Evolutionary conservation across 2,888 invertebrate species (phyloP).

Genomic region (Lymantria dispar): DNA sequence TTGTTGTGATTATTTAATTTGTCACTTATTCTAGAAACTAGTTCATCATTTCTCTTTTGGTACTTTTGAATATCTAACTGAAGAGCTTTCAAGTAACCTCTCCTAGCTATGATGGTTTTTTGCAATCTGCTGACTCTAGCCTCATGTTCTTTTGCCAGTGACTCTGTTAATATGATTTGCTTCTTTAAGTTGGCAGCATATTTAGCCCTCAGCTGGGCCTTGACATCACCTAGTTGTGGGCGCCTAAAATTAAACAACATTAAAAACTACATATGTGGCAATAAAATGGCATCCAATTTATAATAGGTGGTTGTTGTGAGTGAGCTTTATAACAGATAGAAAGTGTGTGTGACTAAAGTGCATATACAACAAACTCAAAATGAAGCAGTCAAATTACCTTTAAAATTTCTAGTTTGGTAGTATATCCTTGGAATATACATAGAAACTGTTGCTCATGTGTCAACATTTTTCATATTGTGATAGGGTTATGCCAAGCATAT

Average conservation of each 20-base stretch:
- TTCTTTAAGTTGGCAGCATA: constrained; percentile 63
- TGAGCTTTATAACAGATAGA: too few species aligned
- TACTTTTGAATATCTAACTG: constrained; percentile 72
- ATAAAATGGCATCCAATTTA: too few species aligned
- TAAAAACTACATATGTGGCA: too few species aligned
- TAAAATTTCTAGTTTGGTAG: too few species aligned
- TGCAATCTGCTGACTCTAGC: constrained; percentile 57
- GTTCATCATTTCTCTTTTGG: constrained; percentile 68
- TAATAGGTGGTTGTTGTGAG: too few species aligned
- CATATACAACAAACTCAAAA: too few species aligned
- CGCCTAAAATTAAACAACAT: constrained; percentile 50
- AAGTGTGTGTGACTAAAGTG: too few species aligned
- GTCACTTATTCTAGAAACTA: constrained; percentile 52
- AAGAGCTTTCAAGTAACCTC: constrained; percentile 67
- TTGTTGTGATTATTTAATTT: constrained; percentile 57
- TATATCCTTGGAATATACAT: too few species aligned
- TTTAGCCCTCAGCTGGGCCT: constrained; percentile 60
- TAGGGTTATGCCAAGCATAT: too few species aligned
- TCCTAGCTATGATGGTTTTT: constrained; percentile 61
- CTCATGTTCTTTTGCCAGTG: constrained; percentile 69
- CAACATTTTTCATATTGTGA: too few species aligned
- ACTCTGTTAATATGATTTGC: constrained; percentile 61
- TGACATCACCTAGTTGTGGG: constrained; percentile 64
- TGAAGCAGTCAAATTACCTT: too few species aligned
- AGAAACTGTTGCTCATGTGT: too few species aligned